A percentile compares a stretch with the other conserved stretches of the same genome.
These are phyloP conservation scores for Eumaeus atala DNA, from an alignment of 1,140 invertebrate genomes.

Conservation along the genomic window DNA sequence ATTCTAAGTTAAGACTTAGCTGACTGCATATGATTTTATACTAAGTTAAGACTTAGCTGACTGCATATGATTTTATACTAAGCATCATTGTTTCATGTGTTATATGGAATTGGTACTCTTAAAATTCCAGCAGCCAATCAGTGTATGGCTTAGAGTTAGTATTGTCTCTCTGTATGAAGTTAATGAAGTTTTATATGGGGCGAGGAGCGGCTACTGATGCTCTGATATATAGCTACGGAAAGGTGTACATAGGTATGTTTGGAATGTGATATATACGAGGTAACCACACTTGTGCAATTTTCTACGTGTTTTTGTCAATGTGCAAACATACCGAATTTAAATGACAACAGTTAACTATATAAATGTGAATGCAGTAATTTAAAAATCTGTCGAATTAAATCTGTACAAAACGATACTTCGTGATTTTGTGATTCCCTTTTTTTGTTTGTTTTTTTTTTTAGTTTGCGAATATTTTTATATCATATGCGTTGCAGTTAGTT, in stretches of 20 bases:
- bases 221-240: constrained; percentile 40
- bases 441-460: constrained; percentile 20
- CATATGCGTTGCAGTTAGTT: too few relatives aligned
- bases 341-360: constrained; percentile 48
- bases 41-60: constrained; percentile 5
- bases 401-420: constrained; percentile 65
- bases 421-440: constrained; percentile 56
- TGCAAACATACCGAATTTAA: constrained; percentile 61
- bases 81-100: constrained; percentile 5
- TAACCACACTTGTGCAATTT: constrained; percentile 43
- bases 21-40: background rate
- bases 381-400: constrained; percentile 71
- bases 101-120: constrained; percentile 16
- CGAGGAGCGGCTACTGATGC: constrained; percentile 38
- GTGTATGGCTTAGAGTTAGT: constrained; percentile 10
- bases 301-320: constrained; percentile 46
- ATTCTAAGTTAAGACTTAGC: constrained; percentile 7
- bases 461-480: background rate
- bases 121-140: constrained; percentile 9
- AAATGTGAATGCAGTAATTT: constrained; percentile 67
- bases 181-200: constrained; percentile 22
- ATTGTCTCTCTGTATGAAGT: constrained; percentile 10
- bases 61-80: background rate
- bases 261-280: constrained; percentile 35
- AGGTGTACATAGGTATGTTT: constrained; percentile 64